Base-by-base conservation (phyloP, 2,113 vertebrate species). In the Onychostruthus taczanowskii region DNA sequence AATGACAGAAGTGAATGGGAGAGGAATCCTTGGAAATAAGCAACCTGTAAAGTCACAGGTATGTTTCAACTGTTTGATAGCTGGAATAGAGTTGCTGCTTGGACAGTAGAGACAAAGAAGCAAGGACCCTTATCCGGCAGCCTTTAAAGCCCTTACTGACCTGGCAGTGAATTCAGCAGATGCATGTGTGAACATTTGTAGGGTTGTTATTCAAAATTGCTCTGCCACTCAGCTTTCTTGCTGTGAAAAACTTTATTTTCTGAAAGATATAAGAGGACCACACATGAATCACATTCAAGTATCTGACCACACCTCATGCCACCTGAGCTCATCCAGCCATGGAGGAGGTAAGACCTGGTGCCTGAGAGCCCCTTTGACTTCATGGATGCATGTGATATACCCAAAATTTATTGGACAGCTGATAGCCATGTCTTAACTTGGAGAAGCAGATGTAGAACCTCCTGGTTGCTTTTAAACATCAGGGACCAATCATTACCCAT, bases 281-380 rank as follows among this genome's bases (percentile, higher is more conserved):
- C 11, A 4, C 4, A 31, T 0, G 1, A 35, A 27, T 20, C 1
- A 4, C 14, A 10, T 24, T 52, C 23, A 63, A 13, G 11, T 30
- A 3, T 33, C 43, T 69, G 63, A 37, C 30, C 3, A 16, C 43
- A 75, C 19, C 41, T 84, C 33, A 11, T 31, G 10, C 37, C 11
- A 31, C 16, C 3, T 19, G 0, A 2, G 27, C 39, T 69, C 18
- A 41, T 52, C 15, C 31, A 53, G 30, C 9, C 17, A 8, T 7
- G 5, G 27, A 24, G 46, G 18, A 63, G 39, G 46, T 47, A 44
- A 61, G 35, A 79, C 3, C 20, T 1, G 2, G 19, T 10, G 5
- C 18, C 23, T 30, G 19, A 58, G 28, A 75, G 23, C 16, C 23
- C 17, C 24, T 63, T 44, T 41, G 39, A 33, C 33, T 61, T 63